Conservation (phyloP, 2,888 invertebrate species). For the Kuschelorhynchus macadamiae region DNA sequence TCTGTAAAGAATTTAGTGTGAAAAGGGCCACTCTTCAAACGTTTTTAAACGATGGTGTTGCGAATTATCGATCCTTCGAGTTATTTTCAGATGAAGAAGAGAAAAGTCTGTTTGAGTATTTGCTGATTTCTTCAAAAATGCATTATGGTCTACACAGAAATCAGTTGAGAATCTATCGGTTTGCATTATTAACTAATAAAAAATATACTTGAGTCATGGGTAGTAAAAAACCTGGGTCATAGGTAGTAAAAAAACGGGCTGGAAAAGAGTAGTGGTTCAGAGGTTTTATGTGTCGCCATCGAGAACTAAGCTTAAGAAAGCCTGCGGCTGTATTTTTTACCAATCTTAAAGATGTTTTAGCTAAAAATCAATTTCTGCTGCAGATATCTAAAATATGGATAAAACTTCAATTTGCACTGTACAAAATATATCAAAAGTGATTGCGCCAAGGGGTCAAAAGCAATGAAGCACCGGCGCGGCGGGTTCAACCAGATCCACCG, state of each 20-base stretch:
- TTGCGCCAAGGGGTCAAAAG: slow-evolving; percentile 54
- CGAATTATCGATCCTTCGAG: neutral
- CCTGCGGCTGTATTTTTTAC: slow-evolving; percentile 54
- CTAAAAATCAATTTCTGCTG: slow-evolving; percentile 32
- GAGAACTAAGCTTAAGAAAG: slow-evolving; percentile 15
- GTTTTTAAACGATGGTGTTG: too few relatives aligned
- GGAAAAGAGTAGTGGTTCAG: slow-evolving; percentile 48
- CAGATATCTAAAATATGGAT: slow-evolving; percentile 56
- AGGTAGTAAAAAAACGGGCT: slow-evolving; percentile 37
- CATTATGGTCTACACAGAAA: slow-evolving; percentile 45
- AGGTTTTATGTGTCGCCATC: slow-evolving; percentile 32
- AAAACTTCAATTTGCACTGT: slow-evolving; percentile 57
- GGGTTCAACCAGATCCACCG: too few relatives aligned
- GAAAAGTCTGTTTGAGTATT: slow-evolving; percentile 9
- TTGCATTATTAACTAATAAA: slow-evolving; percentile 52
- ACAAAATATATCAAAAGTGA: slow-evolving; percentile 55
- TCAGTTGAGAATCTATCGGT: slow-evolving; percentile 34
- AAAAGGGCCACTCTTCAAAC: slow-evolving; percentile 4
- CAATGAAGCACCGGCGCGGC: slow-evolving; percentile 11
- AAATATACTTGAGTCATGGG: slow-evolving; percentile 50
- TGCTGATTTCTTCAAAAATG: slow-evolving; percentile 13
- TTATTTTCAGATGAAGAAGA: slow-evolving; percentile 13
- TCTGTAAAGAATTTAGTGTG: slow-evolving; percentile 8
- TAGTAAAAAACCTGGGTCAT: too few relatives aligned
- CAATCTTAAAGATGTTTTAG: slow-evolving; percentile 23